Conservation (phyloP, 2,888 invertebrate genomes). For the Cheilosia vulpina region DNA sequence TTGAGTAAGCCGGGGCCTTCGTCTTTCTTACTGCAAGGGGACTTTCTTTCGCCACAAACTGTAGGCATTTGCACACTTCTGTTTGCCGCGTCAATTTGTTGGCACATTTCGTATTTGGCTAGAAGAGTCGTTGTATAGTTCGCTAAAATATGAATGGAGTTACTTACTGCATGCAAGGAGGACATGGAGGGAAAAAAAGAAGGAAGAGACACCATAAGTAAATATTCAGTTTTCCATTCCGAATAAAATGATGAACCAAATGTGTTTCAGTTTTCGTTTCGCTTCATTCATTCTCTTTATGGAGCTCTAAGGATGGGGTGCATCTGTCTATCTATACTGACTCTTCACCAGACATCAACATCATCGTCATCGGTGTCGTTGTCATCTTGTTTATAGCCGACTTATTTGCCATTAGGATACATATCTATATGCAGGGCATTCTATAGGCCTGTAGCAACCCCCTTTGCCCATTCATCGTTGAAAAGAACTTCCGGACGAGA, state of each 20-base stretch:
- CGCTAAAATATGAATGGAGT: conserved; percentile 58
- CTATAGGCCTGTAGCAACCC: conserved; percentile 61
- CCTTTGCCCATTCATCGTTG: conserved; percentile 44
- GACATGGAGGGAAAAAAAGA: background rate
- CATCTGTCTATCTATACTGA: background rate
- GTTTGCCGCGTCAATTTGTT: background rate
- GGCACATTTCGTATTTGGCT: background rate
- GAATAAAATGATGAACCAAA: conserved; percentile 74
- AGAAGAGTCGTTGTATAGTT: conserved; percentile 24
- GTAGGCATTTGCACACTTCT: conserved; percentile 18
- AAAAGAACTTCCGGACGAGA: conserved; percentile 36
- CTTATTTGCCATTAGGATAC: conserved; percentile 67
- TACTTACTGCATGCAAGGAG: conserved; percentile 15
- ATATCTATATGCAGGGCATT: conserved; percentile 62
- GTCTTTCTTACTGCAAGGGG: too few species aligned
- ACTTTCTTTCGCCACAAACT: conserved; percentile 12
- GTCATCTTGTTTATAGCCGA: conserved; percentile 67
- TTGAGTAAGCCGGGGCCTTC: too few species aligned
- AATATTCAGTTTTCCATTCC: conserved; percentile 65
- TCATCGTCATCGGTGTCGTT: conserved; percentile 63
- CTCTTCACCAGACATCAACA: conserved; percentile 49
- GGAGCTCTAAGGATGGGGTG: background rate
- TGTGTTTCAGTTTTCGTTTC: conserved; percentile 61
- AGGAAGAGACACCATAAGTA: conserved; percentile 52
- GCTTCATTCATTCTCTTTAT: conserved; percentile 23